Base-by-base conservation (phyloP, 2,888 invertebrate species). In the Aphodius granarius region DNA sequence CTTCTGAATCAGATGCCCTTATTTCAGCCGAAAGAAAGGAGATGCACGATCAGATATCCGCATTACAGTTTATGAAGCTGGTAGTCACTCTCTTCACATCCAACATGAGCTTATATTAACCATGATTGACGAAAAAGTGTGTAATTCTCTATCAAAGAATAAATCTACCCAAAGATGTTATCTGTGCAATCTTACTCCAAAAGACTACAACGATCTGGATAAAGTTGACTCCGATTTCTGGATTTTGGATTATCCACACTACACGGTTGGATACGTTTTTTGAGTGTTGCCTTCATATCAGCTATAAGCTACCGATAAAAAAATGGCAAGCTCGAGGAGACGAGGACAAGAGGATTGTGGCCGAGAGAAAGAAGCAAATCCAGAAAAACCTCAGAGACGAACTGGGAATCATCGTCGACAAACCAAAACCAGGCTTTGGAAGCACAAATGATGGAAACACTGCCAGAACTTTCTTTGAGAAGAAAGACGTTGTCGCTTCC, bases 291-390 rank as follows among this genome's bases (percentile, higher is more conserved):
- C 72, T 85, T 63, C 81, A 84, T 76, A 74, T 84, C 17, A 75
- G 81, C 6, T 84, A 84, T 76, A 82, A 81, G 79, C 64, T 84
- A n/a, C 78, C 78, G n/a, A 78, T 83, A 19, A 77, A 82, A 74
- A 79, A 83, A 78, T 84, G 84, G 84, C 83, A 84, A 80, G 82
- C 82, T 21, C 80, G 82, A 4, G 79, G 80, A 78, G 23, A n/a
- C 3, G 73, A 78, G 74, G 74, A 79, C 15, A 79, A 78, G 66
- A 13, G 74, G 18, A 65, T 62, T 22, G 66, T 73, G 9, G 65
- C 23, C 6, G 23, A 23, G 23, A 23, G 5, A 6, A 23, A 23
- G 6, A 23, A 6, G 6, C 4, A 23, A 18, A n/a, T 65, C 20
- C 13, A 17, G 72, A 22, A 78, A 76, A 73, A 70, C 18, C 15